Evolutionary conservation across 2,888 invertebrate species (phyloP).

Genomic region (Ypsolopha scabrella): DNA sequence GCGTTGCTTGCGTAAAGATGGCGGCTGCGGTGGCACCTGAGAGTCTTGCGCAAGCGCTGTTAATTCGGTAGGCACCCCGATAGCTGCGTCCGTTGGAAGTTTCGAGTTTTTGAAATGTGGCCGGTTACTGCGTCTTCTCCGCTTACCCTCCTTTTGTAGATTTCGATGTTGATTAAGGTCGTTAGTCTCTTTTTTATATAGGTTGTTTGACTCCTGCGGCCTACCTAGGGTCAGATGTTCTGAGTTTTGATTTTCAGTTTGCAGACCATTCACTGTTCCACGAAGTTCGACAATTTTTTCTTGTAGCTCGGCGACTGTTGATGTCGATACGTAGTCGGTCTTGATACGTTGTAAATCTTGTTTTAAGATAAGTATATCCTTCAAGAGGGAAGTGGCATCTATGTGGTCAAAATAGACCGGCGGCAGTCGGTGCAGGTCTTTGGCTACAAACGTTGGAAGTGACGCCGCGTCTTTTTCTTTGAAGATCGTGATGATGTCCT

Average conservation of each 20-base stretch:
- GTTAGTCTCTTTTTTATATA: not conserved
- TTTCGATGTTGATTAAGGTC: not conserved
- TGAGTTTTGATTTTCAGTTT: not conserved
- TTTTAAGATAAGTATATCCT: not conserved
- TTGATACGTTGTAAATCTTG: not conserved
- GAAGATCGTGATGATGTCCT: not conserved
- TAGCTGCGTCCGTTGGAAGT: not conserved
- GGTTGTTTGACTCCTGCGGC: not conserved
- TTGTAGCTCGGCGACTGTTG: not conserved
- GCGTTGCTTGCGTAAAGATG: not conserved
- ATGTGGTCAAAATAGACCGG: too few relatives aligned
- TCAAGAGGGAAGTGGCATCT: too few relatives aligned
- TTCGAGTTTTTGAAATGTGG: too few relatives aligned
- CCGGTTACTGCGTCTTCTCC: not conserved
- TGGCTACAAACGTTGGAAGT: too few relatives aligned
- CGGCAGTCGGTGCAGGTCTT: too few relatives aligned
- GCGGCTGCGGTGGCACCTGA: not conserved
- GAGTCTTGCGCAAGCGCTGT: too few relatives aligned
- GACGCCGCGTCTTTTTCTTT: not conserved
- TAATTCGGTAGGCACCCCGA: too few relatives aligned
- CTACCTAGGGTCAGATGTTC: not conserved
- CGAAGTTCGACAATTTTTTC: not conserved
- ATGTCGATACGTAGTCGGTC: not conserved
- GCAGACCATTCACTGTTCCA: not conserved
- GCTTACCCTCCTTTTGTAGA: not conserved